Conservation (phyloP, 2,113 vertebrate genomes). For the Gobio gobio region DNA sequence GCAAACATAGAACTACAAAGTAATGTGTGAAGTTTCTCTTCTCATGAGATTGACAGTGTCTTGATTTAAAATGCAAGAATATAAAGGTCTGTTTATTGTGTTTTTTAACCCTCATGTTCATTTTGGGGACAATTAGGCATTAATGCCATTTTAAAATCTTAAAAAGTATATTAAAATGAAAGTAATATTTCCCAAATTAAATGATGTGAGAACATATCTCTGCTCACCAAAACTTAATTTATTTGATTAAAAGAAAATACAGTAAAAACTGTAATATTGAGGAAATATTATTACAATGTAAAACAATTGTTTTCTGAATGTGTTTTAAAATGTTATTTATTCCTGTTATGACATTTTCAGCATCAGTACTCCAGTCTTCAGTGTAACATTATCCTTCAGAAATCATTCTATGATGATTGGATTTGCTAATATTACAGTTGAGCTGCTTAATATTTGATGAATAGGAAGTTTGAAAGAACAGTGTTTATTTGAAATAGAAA, state of each 20-base stretch:
- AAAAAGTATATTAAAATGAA: neutral
- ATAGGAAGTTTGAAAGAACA: no score
- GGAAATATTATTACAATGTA: neutral
- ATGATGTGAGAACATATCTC: no score
- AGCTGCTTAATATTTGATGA: no score
- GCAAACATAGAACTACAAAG: neutral
- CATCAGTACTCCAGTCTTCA: neutral
- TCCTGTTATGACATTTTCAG: neutral
- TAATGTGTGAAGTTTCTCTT: neutral
- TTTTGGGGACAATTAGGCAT: neutral
- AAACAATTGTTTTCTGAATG: neutral
- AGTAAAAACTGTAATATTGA: neutral
- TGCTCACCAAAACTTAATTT: neutral
- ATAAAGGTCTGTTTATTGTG: neutral
- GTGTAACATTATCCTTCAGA: neutral
- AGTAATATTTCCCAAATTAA: neutral
- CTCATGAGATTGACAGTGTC: neutral
- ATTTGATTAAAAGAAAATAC: neutral
- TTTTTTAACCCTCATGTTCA: neutral
- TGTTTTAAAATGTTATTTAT: neutral
- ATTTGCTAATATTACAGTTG: neutral
- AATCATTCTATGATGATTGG: neutral
- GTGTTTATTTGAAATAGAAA: no score
- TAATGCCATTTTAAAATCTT: neutral
- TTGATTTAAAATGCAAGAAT: neutral